Evolutionary conservation across 2,888 invertebrate genomes (phyloP), one percentile per base, ranked within the genome.

Genomic region (Yponomeuta evonymella): DNA sequence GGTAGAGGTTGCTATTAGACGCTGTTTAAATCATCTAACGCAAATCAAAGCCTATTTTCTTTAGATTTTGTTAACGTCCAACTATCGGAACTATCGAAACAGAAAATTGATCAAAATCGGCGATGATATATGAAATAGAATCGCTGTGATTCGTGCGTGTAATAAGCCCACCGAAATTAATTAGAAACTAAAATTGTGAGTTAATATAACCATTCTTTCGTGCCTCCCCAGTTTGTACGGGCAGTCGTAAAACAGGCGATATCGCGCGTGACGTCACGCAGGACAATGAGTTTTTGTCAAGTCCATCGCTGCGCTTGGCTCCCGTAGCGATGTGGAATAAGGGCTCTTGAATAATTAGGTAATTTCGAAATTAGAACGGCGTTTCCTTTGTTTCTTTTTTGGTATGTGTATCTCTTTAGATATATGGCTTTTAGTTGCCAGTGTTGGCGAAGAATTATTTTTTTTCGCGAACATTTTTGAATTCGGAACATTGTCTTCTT

Each of bases 231-330:
- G 12, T 58, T 58, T 58, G 51, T 58, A 10, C 89, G 90, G 89
- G 90, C 85, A 79, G 79, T 79, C 76, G 80, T 79, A 82, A 84
- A 83, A 71, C 51, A 15, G 83, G 84, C 84, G 86, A 86, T 88
- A 88, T 79, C 87, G 79, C 78, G 73, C 48, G 80, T 85, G 85
- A 86, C 84, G 87, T 86, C 84, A 85, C 81, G 83, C 81, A 83
- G 83, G 79, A 73, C 74, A 74, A 73, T 75, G 72, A 79, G 82
- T 84, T 86, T 84, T 84, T 85, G 82, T 85, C 83, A 81, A 80
- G 78, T 64, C 72, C 73, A 71, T 71, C 73, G 71, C 69, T 70
- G 65, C 9, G 64, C 69, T 48, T 36, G 67, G 66, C 68, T 71
- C 58, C 58, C 51, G 36, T 69, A 48, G 62, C 62, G 68, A 71